Conservation (phyloP, 2,888 invertebrate genomes). For the Branchellion lobata region DNA sequence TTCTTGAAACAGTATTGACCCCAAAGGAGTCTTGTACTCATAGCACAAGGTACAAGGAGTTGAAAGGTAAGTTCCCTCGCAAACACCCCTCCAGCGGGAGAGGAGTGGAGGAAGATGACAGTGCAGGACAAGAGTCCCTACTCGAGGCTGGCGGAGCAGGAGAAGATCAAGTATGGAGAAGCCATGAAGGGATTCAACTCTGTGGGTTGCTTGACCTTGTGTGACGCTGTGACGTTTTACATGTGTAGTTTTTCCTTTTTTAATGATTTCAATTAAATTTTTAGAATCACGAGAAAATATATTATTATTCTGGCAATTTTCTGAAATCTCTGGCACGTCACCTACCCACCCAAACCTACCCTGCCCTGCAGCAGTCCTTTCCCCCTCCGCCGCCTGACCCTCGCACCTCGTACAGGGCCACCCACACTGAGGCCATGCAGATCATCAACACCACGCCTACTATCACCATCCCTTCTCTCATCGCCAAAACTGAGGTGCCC, state of each 20-base stretch:
- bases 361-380: not conserved
- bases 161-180: slow-evolving; percentile 58
- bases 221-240: not conserved
- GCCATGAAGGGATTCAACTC: slow-evolving; percentile 56
- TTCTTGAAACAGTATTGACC: too few relatives aligned
- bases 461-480: not conserved
- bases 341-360: too few relatives aligned
- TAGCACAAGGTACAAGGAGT: too few relatives aligned
- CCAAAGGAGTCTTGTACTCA: too few relatives aligned
- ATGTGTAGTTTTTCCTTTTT: too few relatives aligned
- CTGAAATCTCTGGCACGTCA: too few relatives aligned
- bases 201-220: slow-evolving; percentile 13
- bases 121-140: slow-evolving; percentile 56
- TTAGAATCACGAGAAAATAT: too few relatives aligned
- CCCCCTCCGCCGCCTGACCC: slow-evolving; percentile 10
- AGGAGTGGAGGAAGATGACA: slow-evolving; percentile 56
- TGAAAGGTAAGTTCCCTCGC: too few relatives aligned
- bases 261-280: too few relatives aligned
- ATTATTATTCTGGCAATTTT: too few relatives aligned
- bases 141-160: slow-evolving; percentile 55
- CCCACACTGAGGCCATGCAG: slow-evolving; percentile 10
- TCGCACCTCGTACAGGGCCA: slow-evolving; percentile 15
- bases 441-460: not conserved
- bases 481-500: not conserved
- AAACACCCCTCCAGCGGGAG: slow-evolving; percentile 54